Evolutionary conservation across 2,888 invertebrate genomes (phyloP).

Genomic region (Piscicola geometra): DNA sequence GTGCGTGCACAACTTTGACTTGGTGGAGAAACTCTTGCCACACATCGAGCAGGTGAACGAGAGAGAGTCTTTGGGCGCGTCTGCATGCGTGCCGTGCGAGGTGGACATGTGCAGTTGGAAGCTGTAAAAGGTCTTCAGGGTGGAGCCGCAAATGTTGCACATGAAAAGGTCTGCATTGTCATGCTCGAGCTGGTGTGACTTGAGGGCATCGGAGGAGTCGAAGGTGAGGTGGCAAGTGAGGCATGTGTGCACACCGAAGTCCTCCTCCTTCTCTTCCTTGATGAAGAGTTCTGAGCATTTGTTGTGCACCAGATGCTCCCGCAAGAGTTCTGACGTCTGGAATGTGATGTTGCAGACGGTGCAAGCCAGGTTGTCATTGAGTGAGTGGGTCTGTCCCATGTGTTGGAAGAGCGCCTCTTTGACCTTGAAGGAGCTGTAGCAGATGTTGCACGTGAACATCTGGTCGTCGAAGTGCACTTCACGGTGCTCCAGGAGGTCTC

Average conservation of each 20-base stretch:
- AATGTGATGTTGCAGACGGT: slow-evolving; percentile 13
- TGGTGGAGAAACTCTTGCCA: slow-evolving; percentile 29
- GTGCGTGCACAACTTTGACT: slow-evolving; percentile 22
- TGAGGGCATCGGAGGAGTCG: not conserved
- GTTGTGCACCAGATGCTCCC: not conserved
- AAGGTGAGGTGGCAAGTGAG: not conserved
- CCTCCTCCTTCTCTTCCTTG: not conserved
- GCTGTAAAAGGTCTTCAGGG: not conserved
- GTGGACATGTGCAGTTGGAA: slow-evolving; percentile 1
- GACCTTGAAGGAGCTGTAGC: slow-evolving; percentile 10
- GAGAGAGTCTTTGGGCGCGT: not conserved
- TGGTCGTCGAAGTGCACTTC: slow-evolving; percentile 6
- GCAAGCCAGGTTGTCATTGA: slow-evolving; percentile 4
- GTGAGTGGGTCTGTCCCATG: not conserved
- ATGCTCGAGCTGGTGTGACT: not conserved
- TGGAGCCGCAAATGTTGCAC: not conserved
- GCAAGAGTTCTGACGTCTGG: not conserved
- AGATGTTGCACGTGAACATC: slow-evolving; percentile 10
- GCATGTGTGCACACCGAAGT: not conserved
- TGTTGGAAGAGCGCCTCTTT: not conserved
- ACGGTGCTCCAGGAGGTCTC: not conserved
- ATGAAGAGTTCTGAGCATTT: not conserved
- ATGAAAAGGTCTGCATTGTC: not conserved
- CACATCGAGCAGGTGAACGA: slow-evolving; percentile 31
- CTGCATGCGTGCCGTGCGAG: not conserved